These are phyloP conservation scores for Papio anubis DNA, from an alignment of 2,113 vertebrate species.

Conservation along the genomic window DNA sequence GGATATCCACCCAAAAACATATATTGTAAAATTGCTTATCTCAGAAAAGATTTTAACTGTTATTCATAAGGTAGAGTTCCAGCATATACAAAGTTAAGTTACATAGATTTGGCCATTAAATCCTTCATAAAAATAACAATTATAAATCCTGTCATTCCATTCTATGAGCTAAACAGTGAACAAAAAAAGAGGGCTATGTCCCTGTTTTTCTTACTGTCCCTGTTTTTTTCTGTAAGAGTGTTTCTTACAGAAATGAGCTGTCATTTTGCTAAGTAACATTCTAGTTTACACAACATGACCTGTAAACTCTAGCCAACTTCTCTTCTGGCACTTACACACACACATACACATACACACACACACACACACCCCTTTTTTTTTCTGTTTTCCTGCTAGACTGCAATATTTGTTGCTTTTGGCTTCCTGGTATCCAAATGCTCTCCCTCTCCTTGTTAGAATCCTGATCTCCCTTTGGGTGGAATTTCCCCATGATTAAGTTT, in stretches of 20 bases:
- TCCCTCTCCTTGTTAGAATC: neutral
- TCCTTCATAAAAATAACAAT: neutral
- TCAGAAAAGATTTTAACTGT: neutral
- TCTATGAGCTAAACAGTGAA: neutral
- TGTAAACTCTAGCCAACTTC: neutral
- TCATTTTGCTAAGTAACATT: neutral
- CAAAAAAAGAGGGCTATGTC: neutral
- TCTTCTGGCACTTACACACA: neutral
- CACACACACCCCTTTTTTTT: no score
- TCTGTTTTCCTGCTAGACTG: neutral
- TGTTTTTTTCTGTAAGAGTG: no score
- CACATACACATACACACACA: neutral
- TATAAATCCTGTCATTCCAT: neutral
- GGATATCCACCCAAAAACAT: neutral
- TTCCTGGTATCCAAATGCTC: neutral
- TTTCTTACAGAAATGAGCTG: neutral
- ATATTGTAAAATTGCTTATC: neutral
- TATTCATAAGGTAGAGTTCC: neutral
- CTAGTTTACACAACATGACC: neutral
- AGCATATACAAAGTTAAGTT: neutral
- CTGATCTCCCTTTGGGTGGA: neutral
- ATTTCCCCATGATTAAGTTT: slow-evolving; percentile 38
- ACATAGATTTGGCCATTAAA: neutral
- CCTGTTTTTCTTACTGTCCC: no score
- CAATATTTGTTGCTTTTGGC: neutral